Evolutionary conservation across 2,888 invertebrate genomes (phyloP).

Genomic region (Malthinus seriepunctatus): DNA sequence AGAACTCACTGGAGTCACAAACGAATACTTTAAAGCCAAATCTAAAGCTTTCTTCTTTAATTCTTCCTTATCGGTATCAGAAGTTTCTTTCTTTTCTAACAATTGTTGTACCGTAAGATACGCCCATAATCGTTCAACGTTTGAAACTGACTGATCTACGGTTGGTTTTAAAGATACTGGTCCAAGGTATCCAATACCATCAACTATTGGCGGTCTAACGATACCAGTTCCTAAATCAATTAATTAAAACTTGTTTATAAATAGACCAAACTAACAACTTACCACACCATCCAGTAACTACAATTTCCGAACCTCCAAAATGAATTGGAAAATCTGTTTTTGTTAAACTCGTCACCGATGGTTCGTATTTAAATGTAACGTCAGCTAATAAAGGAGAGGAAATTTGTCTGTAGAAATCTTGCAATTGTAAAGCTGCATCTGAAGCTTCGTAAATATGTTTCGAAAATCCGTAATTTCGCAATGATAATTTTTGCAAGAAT

Average conservation of each 20-base stretch:
- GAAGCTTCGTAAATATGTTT: conserved; percentile 73
- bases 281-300: conserved; percentile 61
- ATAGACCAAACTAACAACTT: background rate
- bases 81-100: conserved; percentile 55
- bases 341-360: conserved; percentile 62
- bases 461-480: conserved; percentile 69
- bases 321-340: conserved; percentile 61
- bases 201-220: background rate
- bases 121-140: conserved; percentile 65
- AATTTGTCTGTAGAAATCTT: conserved; percentile 69
- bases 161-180: conserved; percentile 8
- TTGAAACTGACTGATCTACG: conserved; percentile 7
- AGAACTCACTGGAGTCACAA: conserved; percentile 70
- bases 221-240: background rate
- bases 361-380: conserved; percentile 66
- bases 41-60: conserved; percentile 59
- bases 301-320: conserved; percentile 67
- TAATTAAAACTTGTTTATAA: background rate
- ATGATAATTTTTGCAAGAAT: conserved; percentile 67
- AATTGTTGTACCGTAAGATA: conserved; percentile 69
- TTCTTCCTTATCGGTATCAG: conserved; percentile 37
- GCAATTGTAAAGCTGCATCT: conserved; percentile 68
- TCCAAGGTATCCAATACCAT: background rate
- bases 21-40: conserved; percentile 65
- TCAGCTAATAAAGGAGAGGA: conserved; percentile 69